phyloP scores from a whole-genome alignment of 2,797 vertebrate species.

The Cryptoblepharus egeriae region DNA sequence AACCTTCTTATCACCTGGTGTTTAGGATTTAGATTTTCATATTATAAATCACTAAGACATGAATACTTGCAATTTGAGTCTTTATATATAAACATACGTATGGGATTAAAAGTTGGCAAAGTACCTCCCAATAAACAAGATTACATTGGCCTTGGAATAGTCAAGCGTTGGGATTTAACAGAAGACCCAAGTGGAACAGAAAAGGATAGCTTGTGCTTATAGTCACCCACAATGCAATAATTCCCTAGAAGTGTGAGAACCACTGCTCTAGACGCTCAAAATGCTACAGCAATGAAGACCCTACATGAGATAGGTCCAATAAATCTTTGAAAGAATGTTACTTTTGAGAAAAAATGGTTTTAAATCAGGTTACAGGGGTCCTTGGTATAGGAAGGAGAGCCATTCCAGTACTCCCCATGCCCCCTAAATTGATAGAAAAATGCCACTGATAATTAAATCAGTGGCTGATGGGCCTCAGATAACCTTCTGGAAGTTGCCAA shows the following conservation, averaged over 20 bases:
- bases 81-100: background rate
- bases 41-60: background rate
- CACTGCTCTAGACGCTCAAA: too few relatives aligned
- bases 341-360: background rate
- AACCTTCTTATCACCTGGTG: background rate
- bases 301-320: too few relatives aligned
- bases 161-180: background rate
- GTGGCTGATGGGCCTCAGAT: too few relatives aligned
- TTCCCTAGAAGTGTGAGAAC: too few relatives aligned
- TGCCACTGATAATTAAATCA: too few relatives aligned
- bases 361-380: too few relatives aligned
- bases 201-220: background rate
- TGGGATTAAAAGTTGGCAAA: background rate
- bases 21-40: background rate
- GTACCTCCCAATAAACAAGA: background rate
- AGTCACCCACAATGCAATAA: background rate
- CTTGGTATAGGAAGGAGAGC: too few relatives aligned
- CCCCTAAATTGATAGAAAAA: too few relatives aligned
- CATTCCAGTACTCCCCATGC: too few relatives aligned
- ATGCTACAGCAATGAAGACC: background rate
- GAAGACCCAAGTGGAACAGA: background rate
- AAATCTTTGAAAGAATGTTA: background rate
- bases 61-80: background rate
- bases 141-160: background rate
- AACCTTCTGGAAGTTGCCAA: too few relatives aligned